phyloP scores from a whole-genome alignment of 2,113 vertebrate genomes.

The Rhinogobius similis region DNA sequence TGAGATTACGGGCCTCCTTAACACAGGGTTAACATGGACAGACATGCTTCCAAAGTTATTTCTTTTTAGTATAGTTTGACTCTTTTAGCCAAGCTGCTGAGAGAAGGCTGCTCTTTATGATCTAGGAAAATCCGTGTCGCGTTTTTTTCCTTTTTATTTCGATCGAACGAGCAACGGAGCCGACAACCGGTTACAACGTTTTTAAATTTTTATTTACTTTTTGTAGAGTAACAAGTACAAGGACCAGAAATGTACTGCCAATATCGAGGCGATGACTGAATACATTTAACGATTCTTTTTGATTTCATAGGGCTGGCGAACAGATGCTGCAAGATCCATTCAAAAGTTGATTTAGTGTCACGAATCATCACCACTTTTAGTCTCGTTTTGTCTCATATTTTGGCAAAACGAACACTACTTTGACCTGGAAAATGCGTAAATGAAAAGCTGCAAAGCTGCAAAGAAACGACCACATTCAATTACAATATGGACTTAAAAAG shows the following conservation, averaged over 20 bases:
- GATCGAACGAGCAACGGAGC: constrained; percentile 11
- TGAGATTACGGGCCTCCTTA: constrained; percentile 68
- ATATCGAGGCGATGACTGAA: constrained; percentile 18
- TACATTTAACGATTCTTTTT: background rate
- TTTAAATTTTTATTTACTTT: constrained; percentile 37
- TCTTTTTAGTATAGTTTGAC: constrained; percentile 59
- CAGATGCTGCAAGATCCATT: constrained; percentile 63
- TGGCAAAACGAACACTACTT: background rate
- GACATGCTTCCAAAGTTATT: constrained; percentile 76
- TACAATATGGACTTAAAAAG: too few relatives aligned
- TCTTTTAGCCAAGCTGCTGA: constrained; percentile 64
- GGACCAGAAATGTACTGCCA: constrained; percentile 57
- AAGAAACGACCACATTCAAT: too few relatives aligned
- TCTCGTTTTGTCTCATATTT: background rate
- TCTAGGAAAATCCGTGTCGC: constrained; percentile 22
- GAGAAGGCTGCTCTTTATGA: constrained; percentile 47
- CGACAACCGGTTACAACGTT: constrained; percentile 56
- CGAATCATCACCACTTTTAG: constrained; percentile 25
- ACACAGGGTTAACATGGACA: constrained; percentile 73
- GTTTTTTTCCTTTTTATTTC: constrained; percentile 24
- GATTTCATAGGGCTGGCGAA: constrained; percentile 63
- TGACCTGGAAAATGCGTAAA: too few relatives aligned
- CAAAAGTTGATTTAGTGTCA: constrained; percentile 34
- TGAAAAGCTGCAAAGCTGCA: too few relatives aligned
- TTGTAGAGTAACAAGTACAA: constrained; percentile 48